phyloP scores from a whole-genome alignment of 2,113 vertebrate species.

The Anser cygnoides region DNA sequence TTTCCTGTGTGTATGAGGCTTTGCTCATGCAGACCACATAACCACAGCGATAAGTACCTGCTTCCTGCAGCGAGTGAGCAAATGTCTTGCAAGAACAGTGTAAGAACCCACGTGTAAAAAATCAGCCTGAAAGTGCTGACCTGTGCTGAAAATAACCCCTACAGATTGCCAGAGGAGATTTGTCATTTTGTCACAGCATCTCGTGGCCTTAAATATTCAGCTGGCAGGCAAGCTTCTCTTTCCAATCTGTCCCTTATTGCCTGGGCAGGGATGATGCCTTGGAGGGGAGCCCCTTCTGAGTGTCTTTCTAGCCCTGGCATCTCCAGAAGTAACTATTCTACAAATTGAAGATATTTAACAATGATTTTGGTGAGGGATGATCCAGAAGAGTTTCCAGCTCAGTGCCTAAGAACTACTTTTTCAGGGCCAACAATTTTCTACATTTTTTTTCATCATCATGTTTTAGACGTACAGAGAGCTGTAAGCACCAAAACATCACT shows the following conservation, averaged over 20 bases:
- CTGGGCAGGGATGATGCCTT: not conserved
- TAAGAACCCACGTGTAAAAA: not conserved
- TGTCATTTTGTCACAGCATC: not conserved
- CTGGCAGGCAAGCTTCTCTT: not conserved
- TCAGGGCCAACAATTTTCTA: not conserved
- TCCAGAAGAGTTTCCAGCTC: not conserved
- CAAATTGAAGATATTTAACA: not conserved
- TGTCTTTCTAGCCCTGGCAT: not conserved
- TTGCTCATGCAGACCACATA: not conserved
- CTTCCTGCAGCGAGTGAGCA: not conserved
- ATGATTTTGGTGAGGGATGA: not conserved
- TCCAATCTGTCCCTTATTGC: not conserved
- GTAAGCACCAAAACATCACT: not conserved
- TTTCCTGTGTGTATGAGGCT: rapidly evolving
- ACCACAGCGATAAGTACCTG: conserved; percentile 1
- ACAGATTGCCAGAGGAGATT: not conserved
- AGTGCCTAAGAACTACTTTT: not conserved
- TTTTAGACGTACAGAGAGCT: not conserved
- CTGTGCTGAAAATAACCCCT: not conserved
- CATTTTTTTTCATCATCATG: not conserved
- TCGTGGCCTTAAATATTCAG: not conserved
- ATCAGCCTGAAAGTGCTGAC: not conserved
- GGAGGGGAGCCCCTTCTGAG: not conserved
- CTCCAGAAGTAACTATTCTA: not conserved
- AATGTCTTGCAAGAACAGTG: not conserved